phyloP scores from a whole-genome alignment of 1,140 invertebrate genomes.

The Thalassaphorura encarpata region DNA sequence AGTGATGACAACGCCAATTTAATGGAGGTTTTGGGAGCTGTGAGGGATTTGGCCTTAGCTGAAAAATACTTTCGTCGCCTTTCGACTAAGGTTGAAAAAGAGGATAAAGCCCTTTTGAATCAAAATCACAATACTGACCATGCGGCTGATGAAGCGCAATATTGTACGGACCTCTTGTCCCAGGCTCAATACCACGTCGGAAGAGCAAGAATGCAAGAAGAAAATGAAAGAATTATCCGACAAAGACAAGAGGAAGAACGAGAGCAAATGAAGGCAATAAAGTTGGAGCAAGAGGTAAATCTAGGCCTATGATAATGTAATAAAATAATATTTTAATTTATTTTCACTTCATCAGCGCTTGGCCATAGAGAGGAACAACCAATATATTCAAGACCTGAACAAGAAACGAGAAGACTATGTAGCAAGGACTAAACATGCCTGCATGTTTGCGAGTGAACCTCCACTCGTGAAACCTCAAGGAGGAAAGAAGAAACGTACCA shows the following conservation, averaged over 20 bases:
- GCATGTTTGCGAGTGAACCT: slow-evolving; percentile 36
- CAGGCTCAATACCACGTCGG: slow-evolving; percentile 94
- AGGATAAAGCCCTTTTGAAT: background rate
- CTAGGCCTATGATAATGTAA: slow-evolving; percentile 79
- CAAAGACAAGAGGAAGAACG: slow-evolving; percentile 88
- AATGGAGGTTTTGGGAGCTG: slow-evolving; percentile 77
- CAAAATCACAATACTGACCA: slow-evolving; percentile 71
- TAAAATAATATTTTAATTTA: slow-evolving; percentile 92
- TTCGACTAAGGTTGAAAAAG: slow-evolving; percentile 57
- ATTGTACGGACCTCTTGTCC: slow-evolving; percentile 88
- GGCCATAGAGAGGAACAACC: slow-evolving; percentile 50
- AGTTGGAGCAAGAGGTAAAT: slow-evolving; percentile 57
- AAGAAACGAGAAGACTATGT: slow-evolving; percentile 41
- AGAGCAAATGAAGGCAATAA: slow-evolving; percentile 63
- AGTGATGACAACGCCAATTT: slow-evolving; percentile 90
- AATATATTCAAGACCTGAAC: slow-evolving; percentile 68
- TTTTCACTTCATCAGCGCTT: too few species aligned
- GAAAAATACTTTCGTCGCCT: slow-evolving; percentile 85
- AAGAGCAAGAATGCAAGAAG: slow-evolving; percentile 77
- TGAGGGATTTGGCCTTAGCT: slow-evolving; percentile 84
- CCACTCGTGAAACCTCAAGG: slow-evolving; percentile 18
- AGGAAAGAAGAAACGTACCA: slow-evolving; percentile 29
- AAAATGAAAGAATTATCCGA: slow-evolving; percentile 77
- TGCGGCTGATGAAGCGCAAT: slow-evolving; percentile 72
- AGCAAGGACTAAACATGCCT: slow-evolving; percentile 44